Conservation (phyloP, 30 jellyfish, hydroid and myxozoan species). For the Aurelia aurita region DNA sequence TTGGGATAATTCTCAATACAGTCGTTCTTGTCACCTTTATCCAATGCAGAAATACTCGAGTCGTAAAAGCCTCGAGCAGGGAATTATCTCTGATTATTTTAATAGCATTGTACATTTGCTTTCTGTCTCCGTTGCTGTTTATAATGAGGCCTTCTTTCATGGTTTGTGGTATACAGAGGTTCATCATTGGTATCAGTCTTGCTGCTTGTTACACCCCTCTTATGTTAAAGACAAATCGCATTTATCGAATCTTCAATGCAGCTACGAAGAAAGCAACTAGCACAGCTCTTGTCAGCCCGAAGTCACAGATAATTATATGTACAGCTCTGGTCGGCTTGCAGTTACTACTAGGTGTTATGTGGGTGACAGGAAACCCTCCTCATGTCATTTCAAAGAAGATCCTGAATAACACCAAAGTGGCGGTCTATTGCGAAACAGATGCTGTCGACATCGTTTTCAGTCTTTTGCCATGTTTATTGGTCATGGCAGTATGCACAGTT, state of each 20-base stretch:
- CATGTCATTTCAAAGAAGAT: slow-evolving; percentile 7
- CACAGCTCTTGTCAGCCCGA: slow-evolving; percentile 72
- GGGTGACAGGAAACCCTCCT: slow-evolving; percentile 90
- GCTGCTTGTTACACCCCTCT: slow-evolving; percentile 92
- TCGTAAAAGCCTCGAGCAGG: slow-evolving; percentile 70
- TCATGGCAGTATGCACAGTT: slow-evolving; percentile 83
- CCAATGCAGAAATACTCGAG: slow-evolving; percentile 25
- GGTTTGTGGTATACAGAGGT: slow-evolving; percentile 72
- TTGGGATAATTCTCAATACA: slow-evolving; percentile 57
- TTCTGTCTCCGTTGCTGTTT: slow-evolving; percentile 56
- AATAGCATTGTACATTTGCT: slow-evolving; percentile 72
- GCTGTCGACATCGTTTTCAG: slow-evolving; percentile 54
- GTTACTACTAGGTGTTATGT: slow-evolving; percentile 71
- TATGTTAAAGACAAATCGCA: slow-evolving; percentile 85
- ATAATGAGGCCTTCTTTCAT: slow-evolving; percentile 33
- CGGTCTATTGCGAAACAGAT: slow-evolving; percentile 46
- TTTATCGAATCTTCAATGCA: slow-evolving; percentile 78
- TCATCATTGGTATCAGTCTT: slow-evolving; percentile 79
- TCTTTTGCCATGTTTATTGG: slow-evolving; percentile 64
- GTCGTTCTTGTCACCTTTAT: slow-evolving; percentile 16
- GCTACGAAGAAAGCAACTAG: slow-evolving; percentile 39
- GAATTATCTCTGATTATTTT: slow-evolving; percentile 60
- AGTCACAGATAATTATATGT: slow-evolving; percentile 83
- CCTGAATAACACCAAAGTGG: slow-evolving; percentile 26
- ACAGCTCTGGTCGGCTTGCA: slow-evolving; percentile 63